A percentile compares a stretch with the other conserved stretches of the same genome.
Conservation (phyloP, 2,113 vertebrate genomes). For the Dunckerocampus dactyliophorus region DNA sequence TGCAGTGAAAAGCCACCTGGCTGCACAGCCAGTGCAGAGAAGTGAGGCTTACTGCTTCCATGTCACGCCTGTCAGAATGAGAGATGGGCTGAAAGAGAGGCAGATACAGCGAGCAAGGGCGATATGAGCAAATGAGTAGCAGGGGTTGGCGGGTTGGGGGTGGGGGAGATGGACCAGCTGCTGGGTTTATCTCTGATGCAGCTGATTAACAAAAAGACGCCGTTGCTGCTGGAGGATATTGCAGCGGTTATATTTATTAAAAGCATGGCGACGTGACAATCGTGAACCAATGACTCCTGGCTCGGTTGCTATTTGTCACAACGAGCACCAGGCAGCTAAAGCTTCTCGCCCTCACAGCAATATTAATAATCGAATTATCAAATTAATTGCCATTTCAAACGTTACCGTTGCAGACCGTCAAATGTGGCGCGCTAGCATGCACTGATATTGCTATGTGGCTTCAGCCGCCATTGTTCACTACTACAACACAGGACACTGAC, state of each 20-base stretch:
- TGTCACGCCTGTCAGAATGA: slow-evolving; percentile 51
- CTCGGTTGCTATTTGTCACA: too few species aligned
- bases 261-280: slow-evolving; percentile 40
- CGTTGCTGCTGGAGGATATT: slow-evolving; percentile 46
- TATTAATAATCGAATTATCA: too few species aligned
- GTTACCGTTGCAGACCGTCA: too few species aligned
- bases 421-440: too few species aligned
- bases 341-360: too few species aligned
- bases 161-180: neutral
- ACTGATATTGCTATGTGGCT: too few species aligned
- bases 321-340: too few species aligned
- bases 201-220: slow-evolving; percentile 39
- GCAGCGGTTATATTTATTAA: slow-evolving; percentile 31
- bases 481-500: too few species aligned
- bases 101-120: slow-evolving; percentile 31
- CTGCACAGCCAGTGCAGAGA: slow-evolving; percentile 45
- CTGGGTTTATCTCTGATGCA: slow-evolving; percentile 29
- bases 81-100: slow-evolving; percentile 38
- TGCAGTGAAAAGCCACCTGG: slow-evolving; percentile 52
- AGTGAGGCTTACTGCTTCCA: slow-evolving; percentile 44
- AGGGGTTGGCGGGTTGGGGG: neutral
- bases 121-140: slow-evolving; percentile 31
- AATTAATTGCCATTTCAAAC: too few species aligned
- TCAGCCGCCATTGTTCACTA: too few species aligned
- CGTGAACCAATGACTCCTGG: too few species aligned